phyloP scores from a whole-genome alignment of 2,888 invertebrate genomes.

The Drosophila merina region DNA sequence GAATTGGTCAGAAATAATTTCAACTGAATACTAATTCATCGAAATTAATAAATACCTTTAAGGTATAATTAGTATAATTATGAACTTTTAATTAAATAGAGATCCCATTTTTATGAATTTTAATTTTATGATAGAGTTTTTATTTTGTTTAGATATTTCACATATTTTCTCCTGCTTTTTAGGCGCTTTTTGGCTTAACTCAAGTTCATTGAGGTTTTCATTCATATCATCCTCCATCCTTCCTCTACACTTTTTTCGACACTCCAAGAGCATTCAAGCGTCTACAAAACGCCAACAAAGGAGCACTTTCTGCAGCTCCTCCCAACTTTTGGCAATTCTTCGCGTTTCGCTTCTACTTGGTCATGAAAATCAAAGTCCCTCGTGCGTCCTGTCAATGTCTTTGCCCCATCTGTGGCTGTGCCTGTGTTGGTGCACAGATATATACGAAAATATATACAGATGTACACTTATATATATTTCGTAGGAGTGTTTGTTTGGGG shows the following conservation, averaged over 20 bases:
- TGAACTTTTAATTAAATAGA: too few species aligned
- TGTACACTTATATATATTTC: slow-evolving; percentile 2
- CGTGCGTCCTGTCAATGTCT: slow-evolving; percentile 24
- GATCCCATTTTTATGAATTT: background rate
- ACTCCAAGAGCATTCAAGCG: slow-evolving; percentile 26
- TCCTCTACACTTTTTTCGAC: background rate
- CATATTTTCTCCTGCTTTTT: background rate
- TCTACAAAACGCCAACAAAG: slow-evolving; percentile 8
- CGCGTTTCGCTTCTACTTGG: slow-evolving; percentile 27
- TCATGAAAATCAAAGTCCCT: slow-evolving; percentile 52
- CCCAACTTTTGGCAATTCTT: slow-evolving; percentile 5
- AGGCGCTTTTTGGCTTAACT: background rate
- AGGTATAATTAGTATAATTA: too few species aligned
- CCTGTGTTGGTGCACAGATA: slow-evolving; percentile 1
- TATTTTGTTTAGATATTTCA: background rate
- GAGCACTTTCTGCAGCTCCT: slow-evolving; percentile 13
- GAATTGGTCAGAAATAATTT: too few species aligned
- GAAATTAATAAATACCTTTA: too few species aligned
- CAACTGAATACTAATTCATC: too few species aligned
- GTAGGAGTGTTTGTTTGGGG: slow-evolving; percentile 18
- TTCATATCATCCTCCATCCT: background rate
- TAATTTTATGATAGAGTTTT: background rate
- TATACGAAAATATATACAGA: background rate
- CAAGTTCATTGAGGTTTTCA: background rate
- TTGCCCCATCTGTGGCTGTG: slow-evolving; percentile 9